These are phyloP conservation scores for Callinectes sapidus DNA, from an alignment of 2,888 invertebrate species.

Conservation along the genomic window DNA sequence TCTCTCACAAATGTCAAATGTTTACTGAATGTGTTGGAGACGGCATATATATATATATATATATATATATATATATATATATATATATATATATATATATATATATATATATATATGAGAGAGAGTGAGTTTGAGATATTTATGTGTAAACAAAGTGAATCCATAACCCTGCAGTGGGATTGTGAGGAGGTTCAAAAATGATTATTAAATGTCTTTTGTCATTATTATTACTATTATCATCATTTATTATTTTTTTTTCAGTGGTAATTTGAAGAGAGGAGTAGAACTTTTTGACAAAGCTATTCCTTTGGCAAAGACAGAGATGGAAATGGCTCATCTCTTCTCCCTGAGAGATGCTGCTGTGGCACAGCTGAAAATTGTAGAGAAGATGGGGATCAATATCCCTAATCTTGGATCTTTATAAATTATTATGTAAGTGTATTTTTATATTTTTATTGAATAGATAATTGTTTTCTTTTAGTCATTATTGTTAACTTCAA, in stretches of 20 bases:
- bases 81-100: slow-evolving; percentile 23
- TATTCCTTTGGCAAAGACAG: slow-evolving; percentile 88
- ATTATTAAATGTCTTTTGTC: not conserved
- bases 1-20: too few species aligned
- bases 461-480: not conserved
- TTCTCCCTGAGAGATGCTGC: slow-evolving; percentile 93
- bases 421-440: slow-evolving; percentile 34
- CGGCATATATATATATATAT: not conserved
- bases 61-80: not conserved
- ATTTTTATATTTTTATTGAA: not conserved
- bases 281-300: slow-evolving; percentile 92
- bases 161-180: not conserved
- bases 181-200: not conserved
- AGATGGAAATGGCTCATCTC: slow-evolving; percentile 92
- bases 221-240: not conserved
- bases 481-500: slow-evolving; percentile 22
- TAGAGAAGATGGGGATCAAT: slow-evolving; percentile 82
- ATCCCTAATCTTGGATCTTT: slow-evolving; percentile 71
- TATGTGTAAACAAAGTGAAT: too few species aligned
- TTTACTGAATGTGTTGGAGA: too few species aligned
- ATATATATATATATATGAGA: too few species aligned
- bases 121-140: too few species aligned
- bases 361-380: slow-evolving; percentile 89
- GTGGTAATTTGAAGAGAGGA: slow-evolving; percentile 87
- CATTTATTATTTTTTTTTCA: slow-evolving; percentile 44